Evolutionary conservation across 1,140 invertebrate genomes (phyloP).

Genomic region (Laodelphax striatellus): DNA sequence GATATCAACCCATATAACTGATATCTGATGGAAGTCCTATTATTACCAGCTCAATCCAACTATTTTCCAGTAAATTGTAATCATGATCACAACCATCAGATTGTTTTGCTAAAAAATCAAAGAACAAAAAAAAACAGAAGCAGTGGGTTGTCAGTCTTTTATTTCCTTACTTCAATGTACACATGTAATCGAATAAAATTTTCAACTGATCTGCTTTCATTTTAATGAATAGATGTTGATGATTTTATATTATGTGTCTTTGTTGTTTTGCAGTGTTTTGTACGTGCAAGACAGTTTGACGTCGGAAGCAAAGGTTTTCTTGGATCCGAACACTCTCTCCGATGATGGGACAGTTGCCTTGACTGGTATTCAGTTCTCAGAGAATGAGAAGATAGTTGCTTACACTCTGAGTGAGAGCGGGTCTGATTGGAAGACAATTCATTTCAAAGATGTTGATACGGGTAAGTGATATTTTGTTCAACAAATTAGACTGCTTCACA

Average conservation of each 20-base stretch:
- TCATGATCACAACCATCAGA: too few relatives aligned
- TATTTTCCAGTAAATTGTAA: too few relatives aligned
- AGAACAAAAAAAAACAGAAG: too few relatives aligned
- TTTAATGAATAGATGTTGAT: too few relatives aligned
- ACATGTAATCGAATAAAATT: too few relatives aligned
- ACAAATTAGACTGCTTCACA: not conserved
- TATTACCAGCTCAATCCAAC: too few relatives aligned
- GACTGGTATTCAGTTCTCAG: constrained; percentile 66
- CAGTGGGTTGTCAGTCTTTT: too few relatives aligned
- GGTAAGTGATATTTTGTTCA: constrained; percentile 33
- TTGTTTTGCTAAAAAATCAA: too few relatives aligned
- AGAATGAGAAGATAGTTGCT: constrained; percentile 81
- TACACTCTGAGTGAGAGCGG: constrained; percentile 87
- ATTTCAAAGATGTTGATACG: constrained; percentile 64
- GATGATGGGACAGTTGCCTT: constrained; percentile 88
- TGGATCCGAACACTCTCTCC: constrained; percentile 89
- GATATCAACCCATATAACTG: too few relatives aligned
- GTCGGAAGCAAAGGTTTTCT: constrained; percentile 72
- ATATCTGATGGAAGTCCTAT: too few relatives aligned
- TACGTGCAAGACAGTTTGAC: constrained; percentile 80
- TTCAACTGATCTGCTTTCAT: too few relatives aligned
- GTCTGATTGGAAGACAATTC: constrained; percentile 91
- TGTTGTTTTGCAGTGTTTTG: constrained; percentile 58
- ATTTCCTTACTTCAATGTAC: too few relatives aligned
- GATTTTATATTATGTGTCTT: not conserved